Evolutionary conservation across 2,888 invertebrate species (phyloP), one percentile per base, ranked within the genome.

Genomic region (Leptinotarsa juncta): DNA sequence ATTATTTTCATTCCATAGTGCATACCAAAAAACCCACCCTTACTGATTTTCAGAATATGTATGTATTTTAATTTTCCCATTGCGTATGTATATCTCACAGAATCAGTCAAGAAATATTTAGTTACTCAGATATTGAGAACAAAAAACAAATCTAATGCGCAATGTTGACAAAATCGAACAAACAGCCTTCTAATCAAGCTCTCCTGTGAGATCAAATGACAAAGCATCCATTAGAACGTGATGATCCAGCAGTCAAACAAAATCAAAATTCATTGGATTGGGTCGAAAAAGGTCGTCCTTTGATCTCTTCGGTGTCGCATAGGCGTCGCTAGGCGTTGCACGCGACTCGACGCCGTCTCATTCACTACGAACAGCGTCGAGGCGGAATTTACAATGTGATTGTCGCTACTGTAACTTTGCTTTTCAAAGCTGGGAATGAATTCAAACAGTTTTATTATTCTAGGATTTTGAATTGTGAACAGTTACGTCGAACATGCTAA

Each of bases 331-430:
- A 74, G 78, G 78, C 77, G 74, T 76, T 77, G 83, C 85, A 83
- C 85, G 85, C 85, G 85, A 77, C 83, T 76, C 78, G 79, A 81
- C 85, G 84, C 79, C 85, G 85, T 80, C 82, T 85, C 83, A 84
- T 86, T 85, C 84, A 83, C 81, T 81, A 78, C 78, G 84, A 83
- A 85, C 86, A 86, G 82, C 85, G 85, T 83, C 86, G 83, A 85
- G 87, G 87, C 84, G 87, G 88, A 87, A 87, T 87, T 85, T 84
- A 86, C 87, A 87, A 88, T 87, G 87, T 84, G 86, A 87, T 86
- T 86, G 85, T 82, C 83, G 85, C 87, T 86, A 86, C 86, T 86
- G 85, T 85, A 82, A 82, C 70, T 60, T 73, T 73, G 82, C 78
- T 84, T 83, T 82, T 85, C 85, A 85, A 85, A 85, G 85, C 83